Percentiles rank a stretch among this genome's conserved stretches.
These are phyloP conservation scores for Lates japonicus DNA, from an alignment of 2,797 vertebrate species.

Conservation along the genomic window DNA sequence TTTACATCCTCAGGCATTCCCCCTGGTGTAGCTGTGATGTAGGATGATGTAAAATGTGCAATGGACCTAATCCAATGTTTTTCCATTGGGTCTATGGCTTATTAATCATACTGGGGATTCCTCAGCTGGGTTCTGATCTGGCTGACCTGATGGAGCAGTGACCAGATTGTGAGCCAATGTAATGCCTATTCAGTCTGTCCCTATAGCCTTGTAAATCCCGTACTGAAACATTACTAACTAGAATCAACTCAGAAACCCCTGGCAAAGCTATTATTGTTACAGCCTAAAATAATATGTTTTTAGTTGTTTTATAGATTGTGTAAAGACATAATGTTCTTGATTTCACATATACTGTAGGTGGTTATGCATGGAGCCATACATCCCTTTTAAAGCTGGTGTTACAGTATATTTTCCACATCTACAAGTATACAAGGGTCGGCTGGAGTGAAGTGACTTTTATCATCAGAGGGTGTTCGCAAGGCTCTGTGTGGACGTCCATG, in stretches of 20 bases:
- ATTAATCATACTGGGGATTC: not conserved
- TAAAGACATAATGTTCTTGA: not conserved
- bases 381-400: too few relatives aligned
- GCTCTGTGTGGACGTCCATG: too few relatives aligned
- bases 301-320: not conserved
- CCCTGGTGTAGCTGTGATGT: constrained; percentile 4
- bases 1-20: constrained; percentile 6
- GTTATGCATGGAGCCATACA: too few relatives aligned
- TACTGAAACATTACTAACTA: not conserved
- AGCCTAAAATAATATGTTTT: not conserved
- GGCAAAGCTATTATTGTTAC: not conserved
- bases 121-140: not conserved
- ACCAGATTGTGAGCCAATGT: constrained; percentile 6
- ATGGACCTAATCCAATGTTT: constrained; percentile 11
- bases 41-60: constrained; percentile 21
- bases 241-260: not conserved
- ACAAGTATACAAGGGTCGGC: too few relatives aligned
- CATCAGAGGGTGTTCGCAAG: too few relatives aligned
- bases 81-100: not conserved
- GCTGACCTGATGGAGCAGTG: not conserved
- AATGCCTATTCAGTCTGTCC: not conserved
- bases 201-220: not conserved
- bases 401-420: too few relatives aligned
- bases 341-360: not conserved
- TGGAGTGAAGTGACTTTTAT: too few relatives aligned